Evolutionary conservation across 2,888 invertebrate species (phyloP).

Genomic region (Drosophila macrospina): DNA sequence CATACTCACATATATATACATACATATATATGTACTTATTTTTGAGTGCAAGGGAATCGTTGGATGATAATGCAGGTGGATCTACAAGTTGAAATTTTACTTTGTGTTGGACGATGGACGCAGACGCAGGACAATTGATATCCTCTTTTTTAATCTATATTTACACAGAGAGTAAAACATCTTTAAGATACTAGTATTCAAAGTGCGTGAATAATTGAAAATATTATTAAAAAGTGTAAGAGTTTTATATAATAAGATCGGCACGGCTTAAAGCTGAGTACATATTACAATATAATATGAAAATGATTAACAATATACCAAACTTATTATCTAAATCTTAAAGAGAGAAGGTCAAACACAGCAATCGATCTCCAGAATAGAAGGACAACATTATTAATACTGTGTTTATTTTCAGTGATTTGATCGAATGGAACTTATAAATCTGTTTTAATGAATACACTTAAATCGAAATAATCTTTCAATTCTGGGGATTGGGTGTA

Average conservation of each 20-base stretch:
- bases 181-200: conserved; percentile 66
- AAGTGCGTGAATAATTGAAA: conserved; percentile 57
- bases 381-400: neutral
- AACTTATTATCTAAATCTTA: conserved; percentile 3
- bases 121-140: conserved; percentile 44
- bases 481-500: conserved; percentile 14
- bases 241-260: conserved; percentile 53
- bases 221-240: conserved; percentile 51
- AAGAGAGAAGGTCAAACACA: conserved; percentile 9
- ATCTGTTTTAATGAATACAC: neutral
- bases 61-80: conserved; percentile 51
- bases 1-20: conserved; percentile 22
- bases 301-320: conserved; percentile 31
- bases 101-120: conserved; percentile 56
- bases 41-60: conserved; percentile 72
- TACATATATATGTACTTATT: conserved; percentile 56
- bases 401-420: neutral
- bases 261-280: conserved; percentile 65
- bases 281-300: conserved; percentile 25
- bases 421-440: neutral
- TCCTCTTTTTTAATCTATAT: conserved; percentile 72
- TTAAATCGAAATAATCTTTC: neutral
- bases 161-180: conserved; percentile 64
- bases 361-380: conserved; percentile 14
- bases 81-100: conserved; percentile 66